phyloP scores from a whole-genome alignment of 2,797 vertebrate genomes.

The Sebastes glaucus region DNA sequence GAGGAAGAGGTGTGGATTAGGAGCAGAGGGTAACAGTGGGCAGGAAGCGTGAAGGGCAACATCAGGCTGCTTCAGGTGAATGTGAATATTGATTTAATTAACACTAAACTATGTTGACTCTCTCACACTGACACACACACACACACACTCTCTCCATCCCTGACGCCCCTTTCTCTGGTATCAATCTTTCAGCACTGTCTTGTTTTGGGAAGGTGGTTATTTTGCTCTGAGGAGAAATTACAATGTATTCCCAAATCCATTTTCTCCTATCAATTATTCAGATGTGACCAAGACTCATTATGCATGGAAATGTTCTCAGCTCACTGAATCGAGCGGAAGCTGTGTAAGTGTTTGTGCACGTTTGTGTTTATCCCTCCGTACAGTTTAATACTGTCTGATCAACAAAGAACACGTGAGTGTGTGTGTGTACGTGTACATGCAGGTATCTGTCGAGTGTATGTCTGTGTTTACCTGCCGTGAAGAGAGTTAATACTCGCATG shows the following conservation, averaged over 20 bases:
- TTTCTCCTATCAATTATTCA: conserved; percentile 75
- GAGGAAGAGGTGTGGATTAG: conserved; percentile 5
- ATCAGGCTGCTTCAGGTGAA: conserved; percentile 39
- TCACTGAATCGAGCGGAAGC: conserved; percentile 23
- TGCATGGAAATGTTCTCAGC: conserved; percentile 57
- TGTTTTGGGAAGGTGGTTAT: conserved; percentile 67
- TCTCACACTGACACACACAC: conserved; percentile 1
- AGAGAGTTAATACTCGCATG: background rate
- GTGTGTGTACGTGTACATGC: background rate
- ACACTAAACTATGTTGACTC: conserved; percentile 49
- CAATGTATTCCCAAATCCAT: conserved; percentile 70
- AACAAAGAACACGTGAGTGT: background rate
- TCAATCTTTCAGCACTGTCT: conserved; percentile 59
- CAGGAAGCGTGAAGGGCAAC: conserved; percentile 46
- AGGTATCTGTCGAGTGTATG: background rate
- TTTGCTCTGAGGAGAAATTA: conserved; percentile 73
- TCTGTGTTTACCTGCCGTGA: conserved; percentile 5
- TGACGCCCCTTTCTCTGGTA: background rate
- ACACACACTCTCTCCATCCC: background rate
- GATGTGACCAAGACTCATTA: conserved; percentile 69
- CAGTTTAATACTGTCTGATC: conserved; percentile 11
- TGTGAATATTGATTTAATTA: conserved; percentile 67
- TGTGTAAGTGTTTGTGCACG: background rate
- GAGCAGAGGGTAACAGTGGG: conserved; percentile 15
- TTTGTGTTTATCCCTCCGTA: conserved; percentile 6